Percentiles rank a stretch among this genome's conserved stretches.
phyloP scores from a whole-genome alignment of 2,113 vertebrate species.

The Charadrius vociferus region DNA sequence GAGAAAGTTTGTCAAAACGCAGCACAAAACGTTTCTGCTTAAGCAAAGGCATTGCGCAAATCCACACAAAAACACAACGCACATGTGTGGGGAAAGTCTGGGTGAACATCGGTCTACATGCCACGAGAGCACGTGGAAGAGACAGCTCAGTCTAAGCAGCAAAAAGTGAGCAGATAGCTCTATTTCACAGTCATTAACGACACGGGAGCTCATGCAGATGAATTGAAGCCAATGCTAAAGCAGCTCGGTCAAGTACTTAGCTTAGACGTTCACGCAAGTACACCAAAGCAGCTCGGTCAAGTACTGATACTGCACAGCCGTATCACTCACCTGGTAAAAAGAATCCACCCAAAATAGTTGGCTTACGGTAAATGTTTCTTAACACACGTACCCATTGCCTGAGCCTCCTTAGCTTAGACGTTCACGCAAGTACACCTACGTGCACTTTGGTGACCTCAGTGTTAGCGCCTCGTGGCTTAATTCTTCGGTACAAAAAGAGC shows the following conservation, averaged over 20 bases:
- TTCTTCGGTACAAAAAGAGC: neutral
- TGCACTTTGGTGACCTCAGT: accelerated
- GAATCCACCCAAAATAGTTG: neutral
- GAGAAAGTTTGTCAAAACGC: neutral
- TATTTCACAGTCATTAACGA: neutral
- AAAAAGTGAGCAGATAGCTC: neutral
- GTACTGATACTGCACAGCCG: accelerated
- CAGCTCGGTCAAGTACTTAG: neutral
- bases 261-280: too few relatives aligned
- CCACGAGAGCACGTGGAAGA: neutral
- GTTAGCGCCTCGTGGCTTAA: accelerated
- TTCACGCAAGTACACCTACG: neutral
- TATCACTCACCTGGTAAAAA: neutral
- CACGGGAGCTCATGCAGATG: neutral
- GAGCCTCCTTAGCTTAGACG: neutral
- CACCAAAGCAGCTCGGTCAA: neutral
- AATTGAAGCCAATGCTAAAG: neutral
- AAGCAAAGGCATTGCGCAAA: neutral
- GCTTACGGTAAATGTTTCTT: neutral
- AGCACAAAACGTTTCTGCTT: neutral
- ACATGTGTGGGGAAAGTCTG: accelerated
- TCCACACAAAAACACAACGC: neutral
- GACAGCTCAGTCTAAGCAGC: neutral
- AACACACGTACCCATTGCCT: neutral
- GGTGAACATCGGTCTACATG: neutral